phyloP scores from a whole-genome alignment of 2,888 invertebrate genomes.

The Flabesymbios commensalis region DNA sequence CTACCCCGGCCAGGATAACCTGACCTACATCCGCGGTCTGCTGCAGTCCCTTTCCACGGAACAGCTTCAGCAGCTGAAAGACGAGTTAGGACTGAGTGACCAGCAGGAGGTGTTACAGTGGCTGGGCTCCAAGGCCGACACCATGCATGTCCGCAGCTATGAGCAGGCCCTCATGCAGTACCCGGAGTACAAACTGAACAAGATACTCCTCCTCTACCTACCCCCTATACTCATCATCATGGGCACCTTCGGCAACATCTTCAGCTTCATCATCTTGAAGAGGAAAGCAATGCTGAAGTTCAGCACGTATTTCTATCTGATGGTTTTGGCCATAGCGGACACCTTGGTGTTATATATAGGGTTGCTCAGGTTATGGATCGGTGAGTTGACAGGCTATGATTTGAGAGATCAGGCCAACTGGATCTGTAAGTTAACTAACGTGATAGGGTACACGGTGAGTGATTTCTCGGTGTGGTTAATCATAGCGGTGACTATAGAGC shows the following conservation, averaged over 20 bases:
- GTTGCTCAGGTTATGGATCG: slow-evolving; percentile 52
- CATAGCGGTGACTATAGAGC: slow-evolving; percentile 36
- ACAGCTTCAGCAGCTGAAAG: no score
- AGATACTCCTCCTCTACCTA: slow-evolving; percentile 43
- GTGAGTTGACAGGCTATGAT: slow-evolving; percentile 46
- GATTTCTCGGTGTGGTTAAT: slow-evolving; percentile 44
- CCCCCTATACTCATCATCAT: slow-evolving; percentile 50
- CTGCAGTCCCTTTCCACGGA: no score
- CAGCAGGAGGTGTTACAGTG: no score
- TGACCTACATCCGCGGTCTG: no score
- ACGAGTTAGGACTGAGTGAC: no score
- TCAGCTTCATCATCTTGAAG: slow-evolving; percentile 52
- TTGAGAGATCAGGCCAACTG: slow-evolving; percentile 41
- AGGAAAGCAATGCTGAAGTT: slow-evolving; percentile 47
- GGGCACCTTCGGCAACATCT: slow-evolving; percentile 56
- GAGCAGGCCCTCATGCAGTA: slow-evolving; percentile 5
- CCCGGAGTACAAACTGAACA: slow-evolving; percentile 34
- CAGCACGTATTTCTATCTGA: slow-evolving; percentile 54
- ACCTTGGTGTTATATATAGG: slow-evolving; percentile 52
- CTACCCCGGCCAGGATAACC: no score
- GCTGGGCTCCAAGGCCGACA: background rate
- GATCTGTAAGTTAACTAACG: slow-evolving; percentile 49
- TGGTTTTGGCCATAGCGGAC: slow-evolving; percentile 52
- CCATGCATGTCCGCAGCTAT: background rate
- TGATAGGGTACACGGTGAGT: slow-evolving; percentile 48